Evolutionary conservation across 2,797 vertebrate genomes (phyloP).

Genomic region (Phalanger gymnotis): DNA sequence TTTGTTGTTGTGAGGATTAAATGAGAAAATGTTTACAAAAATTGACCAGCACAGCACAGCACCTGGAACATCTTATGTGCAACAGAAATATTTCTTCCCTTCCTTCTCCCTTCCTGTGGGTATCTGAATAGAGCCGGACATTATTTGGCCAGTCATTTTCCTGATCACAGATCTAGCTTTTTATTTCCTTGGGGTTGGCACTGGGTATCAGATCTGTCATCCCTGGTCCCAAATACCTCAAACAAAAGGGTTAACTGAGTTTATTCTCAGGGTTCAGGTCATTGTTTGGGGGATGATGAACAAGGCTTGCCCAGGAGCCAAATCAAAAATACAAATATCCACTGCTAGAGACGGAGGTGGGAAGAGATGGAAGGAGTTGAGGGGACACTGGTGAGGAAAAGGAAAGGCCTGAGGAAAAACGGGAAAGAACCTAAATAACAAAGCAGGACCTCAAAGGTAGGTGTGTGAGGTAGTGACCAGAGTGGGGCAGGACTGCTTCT

Average conservation of each 20-base stretch:
- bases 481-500: neutral
- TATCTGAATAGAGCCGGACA: neutral
- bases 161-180: neutral
- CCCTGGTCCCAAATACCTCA: neutral
- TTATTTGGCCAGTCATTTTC: neutral
- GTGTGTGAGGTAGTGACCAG: neutral
- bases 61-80: neutral
- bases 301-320: neutral
- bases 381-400: neutral
- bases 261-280: neutral
- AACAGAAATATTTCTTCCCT: neutral
- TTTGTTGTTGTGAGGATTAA: neutral
- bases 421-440: neutral
- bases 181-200: neutral
- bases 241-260: rapidly evolving
- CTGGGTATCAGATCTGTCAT: neutral
- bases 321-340: neutral
- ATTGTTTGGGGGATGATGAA: neutral
- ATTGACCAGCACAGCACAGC: neutral
- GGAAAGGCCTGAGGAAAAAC: neutral
- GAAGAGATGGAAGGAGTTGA: neutral
- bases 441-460: neutral
- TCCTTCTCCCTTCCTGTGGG: neutral
- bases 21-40: neutral
- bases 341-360: neutral